A percentile compares a stretch with the other conserved stretches of the same genome.
These are phyloP conservation scores for Pomacea canaliculata DNA, from an alignment of 2,888 invertebrate species.

Conservation along the genomic window DNA sequence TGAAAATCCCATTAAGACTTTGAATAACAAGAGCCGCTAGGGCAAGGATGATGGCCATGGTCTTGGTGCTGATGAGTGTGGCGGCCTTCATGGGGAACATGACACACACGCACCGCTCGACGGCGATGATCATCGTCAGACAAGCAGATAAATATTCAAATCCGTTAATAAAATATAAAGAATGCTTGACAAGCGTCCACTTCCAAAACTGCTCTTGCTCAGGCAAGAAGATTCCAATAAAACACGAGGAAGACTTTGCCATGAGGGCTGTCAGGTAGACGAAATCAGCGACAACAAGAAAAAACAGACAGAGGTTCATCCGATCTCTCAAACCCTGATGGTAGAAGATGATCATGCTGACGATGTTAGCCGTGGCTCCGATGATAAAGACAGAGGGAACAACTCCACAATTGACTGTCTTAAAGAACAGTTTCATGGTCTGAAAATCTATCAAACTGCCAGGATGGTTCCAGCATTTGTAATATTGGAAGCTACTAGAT, in stretches of 20 bases:
- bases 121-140: neutral
- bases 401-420: no score
- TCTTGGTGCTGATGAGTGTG: neutral
- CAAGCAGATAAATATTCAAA: neutral
- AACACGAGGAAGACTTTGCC: neutral
- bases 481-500: neutral
- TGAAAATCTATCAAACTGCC: no score
- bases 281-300: neutral
- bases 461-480: no score
- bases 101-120: conserved; percentile 1
- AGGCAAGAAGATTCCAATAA: conserved; percentile 31
- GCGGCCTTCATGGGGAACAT: conserved; percentile 2
- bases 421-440: no score
- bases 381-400: neutral
- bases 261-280: neutral
- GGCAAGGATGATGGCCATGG: neutral
- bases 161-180: neutral
- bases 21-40: neutral
- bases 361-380: neutral
- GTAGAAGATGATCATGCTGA: neutral
- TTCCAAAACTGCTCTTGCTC: neutral
- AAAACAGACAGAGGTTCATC: neutral
- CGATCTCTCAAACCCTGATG: neutral
- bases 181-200: neutral
- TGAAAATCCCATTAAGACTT: neutral